These are phyloP conservation scores for Bothrops jararaca DNA, from an alignment of 2,113 vertebrate species.

Conservation along the genomic window DNA sequence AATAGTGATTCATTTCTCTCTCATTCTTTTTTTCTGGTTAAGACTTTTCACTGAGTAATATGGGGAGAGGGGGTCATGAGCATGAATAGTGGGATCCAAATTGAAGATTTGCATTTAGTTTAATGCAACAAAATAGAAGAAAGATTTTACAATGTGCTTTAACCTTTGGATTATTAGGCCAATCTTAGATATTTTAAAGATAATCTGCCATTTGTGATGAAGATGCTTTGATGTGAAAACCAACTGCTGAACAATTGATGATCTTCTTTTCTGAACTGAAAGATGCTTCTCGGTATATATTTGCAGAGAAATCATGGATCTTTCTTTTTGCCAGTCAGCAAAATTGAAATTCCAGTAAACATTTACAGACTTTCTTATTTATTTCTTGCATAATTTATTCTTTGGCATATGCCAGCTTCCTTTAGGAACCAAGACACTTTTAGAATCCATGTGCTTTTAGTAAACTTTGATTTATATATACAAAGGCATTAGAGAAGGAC, in stretches of 20 bases:
- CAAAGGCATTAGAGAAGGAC: constrained; percentile 4
- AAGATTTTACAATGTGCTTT: constrained; percentile 11
- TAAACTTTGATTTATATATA: neutral
- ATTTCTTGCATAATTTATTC: constrained; percentile 32
- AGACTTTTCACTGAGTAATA: neutral
- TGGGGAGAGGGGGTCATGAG: neutral
- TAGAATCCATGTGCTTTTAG: constrained; percentile 4
- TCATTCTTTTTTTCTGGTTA: neutral
- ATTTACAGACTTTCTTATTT: constrained; percentile 37
- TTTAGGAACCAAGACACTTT: constrained; percentile 16
- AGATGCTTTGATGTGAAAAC: neutral
- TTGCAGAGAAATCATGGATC: constrained; percentile 44
- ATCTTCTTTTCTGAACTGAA: constrained; percentile 42
- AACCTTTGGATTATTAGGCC: constrained; percentile 43
- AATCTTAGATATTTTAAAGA: constrained; percentile 41
- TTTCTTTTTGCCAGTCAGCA: constrained; percentile 48
- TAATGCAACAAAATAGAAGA: constrained; percentile 3
- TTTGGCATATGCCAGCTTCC: constrained; percentile 3
- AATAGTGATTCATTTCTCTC: neutral
- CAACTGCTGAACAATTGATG: constrained; percentile 45
- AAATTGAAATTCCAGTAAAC: constrained; percentile 40
- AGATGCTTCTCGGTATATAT: constrained; percentile 34
- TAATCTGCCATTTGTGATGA: constrained; percentile 42
- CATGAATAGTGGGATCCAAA: neutral
- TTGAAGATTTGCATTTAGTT: neutral